These are phyloP conservation scores for Macropodus opercularis DNA, from an alignment of 2,797 vertebrate species.

Conservation along the genomic window DNA sequence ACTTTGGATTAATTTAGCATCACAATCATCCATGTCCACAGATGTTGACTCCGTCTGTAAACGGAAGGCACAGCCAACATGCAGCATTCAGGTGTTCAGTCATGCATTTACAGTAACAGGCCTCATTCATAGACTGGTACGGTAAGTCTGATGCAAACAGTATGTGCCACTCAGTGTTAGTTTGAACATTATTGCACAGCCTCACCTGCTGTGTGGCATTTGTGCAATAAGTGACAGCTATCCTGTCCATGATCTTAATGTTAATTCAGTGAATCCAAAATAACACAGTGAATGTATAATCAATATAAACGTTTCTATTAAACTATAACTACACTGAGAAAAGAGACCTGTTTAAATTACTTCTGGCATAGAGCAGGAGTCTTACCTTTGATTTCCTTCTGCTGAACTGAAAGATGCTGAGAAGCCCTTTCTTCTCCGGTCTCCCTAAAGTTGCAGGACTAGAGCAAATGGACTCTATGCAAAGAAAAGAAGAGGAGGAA, in stretches of 20 bases:
- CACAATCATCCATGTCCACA: slow-evolving; percentile 76
- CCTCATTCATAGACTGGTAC: slow-evolving; percentile 8
- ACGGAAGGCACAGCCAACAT: slow-evolving; percentile 70
- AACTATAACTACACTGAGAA: not conserved
- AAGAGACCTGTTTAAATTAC: not conserved
- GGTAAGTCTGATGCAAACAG: not conserved
- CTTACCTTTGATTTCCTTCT: slow-evolving; percentile 89
- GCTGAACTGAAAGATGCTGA: slow-evolving; percentile 89
- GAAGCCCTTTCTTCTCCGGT: slow-evolving; percentile 87
- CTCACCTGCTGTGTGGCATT: not conserved
- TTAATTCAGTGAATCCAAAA: not conserved
- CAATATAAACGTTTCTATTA: not conserved
- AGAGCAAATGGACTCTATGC: slow-evolving; percentile 82
- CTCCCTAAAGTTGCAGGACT: slow-evolving; percentile 78
- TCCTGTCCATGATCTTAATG: not conserved
- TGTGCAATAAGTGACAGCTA: not conserved
- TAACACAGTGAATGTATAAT: not conserved
- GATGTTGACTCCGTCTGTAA: slow-evolving; percentile 77
- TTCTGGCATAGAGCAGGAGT: not conserved
- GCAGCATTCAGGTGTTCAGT: slow-evolving; percentile 58
- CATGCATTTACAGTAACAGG: slow-evolving; percentile 52
- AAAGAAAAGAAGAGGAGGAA: slow-evolving; percentile 4
- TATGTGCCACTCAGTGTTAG: slow-evolving; percentile 40
- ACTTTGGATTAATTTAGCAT: slow-evolving; percentile 69
- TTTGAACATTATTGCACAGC: slow-evolving; percentile 12